Base-by-base conservation (phyloP, 2,113 vertebrate genomes). In the Cochlearius cochlearius region DNA sequence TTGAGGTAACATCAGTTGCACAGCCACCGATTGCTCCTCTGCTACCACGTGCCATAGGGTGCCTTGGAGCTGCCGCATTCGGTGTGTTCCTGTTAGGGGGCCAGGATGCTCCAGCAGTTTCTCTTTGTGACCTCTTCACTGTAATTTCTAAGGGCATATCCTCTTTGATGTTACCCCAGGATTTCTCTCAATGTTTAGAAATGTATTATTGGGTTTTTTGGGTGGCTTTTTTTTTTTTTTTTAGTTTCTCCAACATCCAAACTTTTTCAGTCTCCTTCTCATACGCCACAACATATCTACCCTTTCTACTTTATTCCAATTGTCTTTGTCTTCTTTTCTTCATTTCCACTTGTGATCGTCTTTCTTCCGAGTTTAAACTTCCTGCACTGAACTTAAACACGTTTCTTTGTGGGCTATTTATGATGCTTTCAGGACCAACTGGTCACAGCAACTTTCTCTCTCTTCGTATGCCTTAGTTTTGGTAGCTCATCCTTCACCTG, bases 41-140 rank as follows among this genome's bases (percentile, higher is more conserved):
- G 30, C 34, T 38, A 0, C 32, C 36, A 5, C 0, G 0, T 29
- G n/a, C 13, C 47, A 21, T 11, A 6, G 5, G n/a, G 36, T 76
- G n/a, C 25, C 27, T 62, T 12, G 19, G 15, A 58, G 47, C 63
- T 91, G n/a, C 43, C 76, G 38, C 55, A 30, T 8, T 9, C 4
- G 3, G 10, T 18, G 5, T 7, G 30, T 1, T 58, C 39, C 53
- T n/a, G 9, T n/a, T 10, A 50, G 10, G 29, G 11, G 16, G 16
- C 5, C 26, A 55, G 36, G 34, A 16, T 77, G 36, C 7, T 63
- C 36, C 30, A 58, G 34, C 26, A 45, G 15, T 11, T 55, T 68
- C n/a, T 47, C 39, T 58, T 62, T 43, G 21, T 34, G 50, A 14
- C 7, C 3, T 29, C 11, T 58, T 59, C 21, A 2, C 47, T 60